A percentile compares a stretch with the other conserved stretches of the same genome.
Conservation (phyloP, 2,113 vertebrate genomes). For the Brienomyrus brachyistius region DNA sequence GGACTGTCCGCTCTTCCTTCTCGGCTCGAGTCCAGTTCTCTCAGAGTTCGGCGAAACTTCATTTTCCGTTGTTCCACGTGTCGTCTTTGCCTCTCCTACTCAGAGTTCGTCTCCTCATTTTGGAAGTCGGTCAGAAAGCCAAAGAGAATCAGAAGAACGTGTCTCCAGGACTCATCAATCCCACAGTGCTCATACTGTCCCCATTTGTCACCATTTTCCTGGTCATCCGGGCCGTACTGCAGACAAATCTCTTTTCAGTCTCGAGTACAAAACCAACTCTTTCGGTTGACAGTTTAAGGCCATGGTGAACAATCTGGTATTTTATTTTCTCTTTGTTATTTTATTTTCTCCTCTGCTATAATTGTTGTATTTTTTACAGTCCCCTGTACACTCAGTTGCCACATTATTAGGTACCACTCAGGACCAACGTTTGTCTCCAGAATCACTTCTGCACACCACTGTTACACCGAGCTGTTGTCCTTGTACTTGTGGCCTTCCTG, state of each 20-base stretch:
- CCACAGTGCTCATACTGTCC: not conserved
- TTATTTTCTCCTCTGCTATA: conserved; percentile 6
- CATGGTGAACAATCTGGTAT: conserved; percentile 34
- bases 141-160: not conserved
- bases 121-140: not conserved
- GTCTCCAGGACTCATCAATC: not conserved
- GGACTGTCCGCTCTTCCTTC: conserved; percentile 23
- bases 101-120: not conserved
- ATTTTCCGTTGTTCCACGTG: not conserved
- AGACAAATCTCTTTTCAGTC: not conserved
- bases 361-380: not conserved
- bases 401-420: not conserved
- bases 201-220: not conserved
- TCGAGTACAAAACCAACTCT: not conserved
- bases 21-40: conserved; percentile 35
- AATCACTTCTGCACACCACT: not conserved
- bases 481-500: not conserved
- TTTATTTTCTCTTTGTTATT: conserved; percentile 27
- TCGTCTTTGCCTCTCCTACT: conserved; percentile 7
- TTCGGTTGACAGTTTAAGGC: conserved; percentile 5
- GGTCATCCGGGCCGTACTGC: not conserved
- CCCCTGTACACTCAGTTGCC: not conserved
- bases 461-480: not conserved
- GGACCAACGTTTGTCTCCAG: not conserved
- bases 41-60: conserved; percentile 30